These are phyloP conservation scores for Mustela nigripes DNA, from an alignment of 2,113 vertebrate genomes.

Conservation along the genomic window DNA sequence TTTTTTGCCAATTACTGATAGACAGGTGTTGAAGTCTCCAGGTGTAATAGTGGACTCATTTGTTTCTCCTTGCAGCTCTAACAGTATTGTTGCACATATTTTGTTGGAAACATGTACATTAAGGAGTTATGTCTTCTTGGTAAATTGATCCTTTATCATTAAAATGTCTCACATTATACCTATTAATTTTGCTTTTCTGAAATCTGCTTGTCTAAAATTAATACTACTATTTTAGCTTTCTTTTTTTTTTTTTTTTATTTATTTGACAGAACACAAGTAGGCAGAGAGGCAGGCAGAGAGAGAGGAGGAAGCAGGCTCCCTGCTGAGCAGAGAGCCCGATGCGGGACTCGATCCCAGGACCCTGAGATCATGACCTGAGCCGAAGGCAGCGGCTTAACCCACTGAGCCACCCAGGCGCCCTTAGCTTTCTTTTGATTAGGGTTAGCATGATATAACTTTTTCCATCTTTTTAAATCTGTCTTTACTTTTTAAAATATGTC, in stretches of 20 bases:
- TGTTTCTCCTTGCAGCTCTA: background rate
- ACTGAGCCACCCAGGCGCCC: too few species aligned
- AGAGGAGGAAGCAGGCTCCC: too few species aligned
- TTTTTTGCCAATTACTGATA: background rate
- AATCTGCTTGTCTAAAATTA: slow-evolving; percentile 19
- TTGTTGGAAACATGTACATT: background rate
- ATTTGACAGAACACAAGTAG: too few species aligned
- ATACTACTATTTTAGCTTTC: background rate
- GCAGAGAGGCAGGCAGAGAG: too few species aligned
- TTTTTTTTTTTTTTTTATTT: too few species aligned
- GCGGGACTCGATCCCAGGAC: too few species aligned
- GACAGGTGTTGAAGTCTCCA: background rate
- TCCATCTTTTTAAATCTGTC: background rate
- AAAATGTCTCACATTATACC: background rate
- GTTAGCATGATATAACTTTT: too few species aligned
- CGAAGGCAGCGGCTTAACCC: too few species aligned
- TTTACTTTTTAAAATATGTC: background rate
- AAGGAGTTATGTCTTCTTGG: background rate
- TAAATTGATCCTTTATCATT: background rate
- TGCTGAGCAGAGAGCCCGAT: too few species aligned
- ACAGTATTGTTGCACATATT: background rate
- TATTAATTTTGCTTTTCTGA: background rate
- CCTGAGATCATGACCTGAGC: too few species aligned
- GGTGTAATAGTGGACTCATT: background rate
- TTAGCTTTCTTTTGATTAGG: background rate